phyloP scores from a whole-genome alignment of 1,140 invertebrate species.

The Steinernema khuongi region DNA sequence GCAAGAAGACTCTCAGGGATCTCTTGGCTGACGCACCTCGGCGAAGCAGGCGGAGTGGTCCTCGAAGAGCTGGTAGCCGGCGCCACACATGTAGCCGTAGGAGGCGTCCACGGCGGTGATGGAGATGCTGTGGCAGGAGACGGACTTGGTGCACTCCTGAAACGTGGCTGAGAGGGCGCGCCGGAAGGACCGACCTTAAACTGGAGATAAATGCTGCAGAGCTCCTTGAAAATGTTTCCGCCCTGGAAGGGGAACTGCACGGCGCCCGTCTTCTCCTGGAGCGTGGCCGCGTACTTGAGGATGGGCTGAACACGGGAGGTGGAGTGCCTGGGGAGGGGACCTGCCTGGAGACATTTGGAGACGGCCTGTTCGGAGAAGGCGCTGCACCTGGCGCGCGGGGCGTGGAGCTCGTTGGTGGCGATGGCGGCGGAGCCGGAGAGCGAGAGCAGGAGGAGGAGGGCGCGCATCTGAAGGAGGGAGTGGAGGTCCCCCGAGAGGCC shows the following conservation, averaged over 20 bases:
- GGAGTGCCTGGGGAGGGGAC: neutral
- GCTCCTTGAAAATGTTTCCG: slow-evolving; percentile 33
- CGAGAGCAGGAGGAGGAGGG: neutral
- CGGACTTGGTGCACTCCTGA: slow-evolving; percentile 29
- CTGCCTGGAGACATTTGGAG: neutral
- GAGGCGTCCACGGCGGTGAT: slow-evolving; percentile 36
- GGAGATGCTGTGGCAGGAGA: slow-evolving; percentile 33
- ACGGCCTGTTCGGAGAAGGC: neutral
- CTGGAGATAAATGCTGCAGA: slow-evolving; percentile 33
- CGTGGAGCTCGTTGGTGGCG: neutral
- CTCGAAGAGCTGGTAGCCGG: slow-evolving; percentile 35
- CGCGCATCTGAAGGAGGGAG: neutral
- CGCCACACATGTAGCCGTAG: slow-evolving; percentile 41
- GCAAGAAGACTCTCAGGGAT: neutral
- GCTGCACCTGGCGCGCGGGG: neutral
- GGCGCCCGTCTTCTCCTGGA: slow-evolving; percentile 37
- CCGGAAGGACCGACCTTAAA: slow-evolving; percentile 23
- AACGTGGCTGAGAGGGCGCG: neutral
- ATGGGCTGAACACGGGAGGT: slow-evolving; percentile 31
- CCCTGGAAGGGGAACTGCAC: slow-evolving; percentile 41
- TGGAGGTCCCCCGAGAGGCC: too few relatives aligned
- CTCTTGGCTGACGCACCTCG: slow-evolving; percentile 19
- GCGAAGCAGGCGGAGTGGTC: slow-evolving; percentile 39
- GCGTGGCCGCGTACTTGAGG: slow-evolving; percentile 36
- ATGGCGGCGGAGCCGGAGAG: neutral